Evolutionary conservation across 1,140 invertebrate genomes (phyloP).

Genomic region (Neomicropteryx cornuta): DNA sequence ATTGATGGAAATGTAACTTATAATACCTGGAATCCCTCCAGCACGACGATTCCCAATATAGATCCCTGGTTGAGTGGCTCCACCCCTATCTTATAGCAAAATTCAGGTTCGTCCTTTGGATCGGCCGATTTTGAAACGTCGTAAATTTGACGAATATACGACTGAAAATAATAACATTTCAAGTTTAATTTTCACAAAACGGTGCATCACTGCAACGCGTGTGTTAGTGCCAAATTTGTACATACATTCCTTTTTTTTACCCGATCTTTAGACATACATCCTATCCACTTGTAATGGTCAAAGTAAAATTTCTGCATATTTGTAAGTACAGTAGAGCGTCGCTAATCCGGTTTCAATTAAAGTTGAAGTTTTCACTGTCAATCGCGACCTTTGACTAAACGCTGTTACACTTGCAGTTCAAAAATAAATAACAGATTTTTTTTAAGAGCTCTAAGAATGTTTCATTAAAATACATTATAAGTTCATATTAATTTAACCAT

Average conservation of each 20-base stretch:
- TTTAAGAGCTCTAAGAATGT: too few relatives aligned
- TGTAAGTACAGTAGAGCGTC: too few relatives aligned
- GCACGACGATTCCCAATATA: conserved; percentile 12
- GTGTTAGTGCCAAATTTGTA: conserved; percentile 2
- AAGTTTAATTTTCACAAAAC: not conserved
- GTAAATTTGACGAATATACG: conserved; percentile 12
- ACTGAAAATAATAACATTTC: conserved; percentile 10
- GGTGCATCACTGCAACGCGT: not conserved
- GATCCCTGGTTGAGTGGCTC: conserved; percentile 10
- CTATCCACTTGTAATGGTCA: too few relatives aligned
- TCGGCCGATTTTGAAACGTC: conserved; percentile 9
- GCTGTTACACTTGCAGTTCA: too few relatives aligned
- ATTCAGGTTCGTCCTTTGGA: conserved; percentile 3
- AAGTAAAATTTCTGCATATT: too few relatives aligned
- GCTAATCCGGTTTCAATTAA: too few relatives aligned
- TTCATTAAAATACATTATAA: too few relatives aligned
- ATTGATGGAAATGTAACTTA: not conserved
- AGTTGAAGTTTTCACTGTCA: too few relatives aligned
- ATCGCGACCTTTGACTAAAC: too few relatives aligned
- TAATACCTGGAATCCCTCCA: conserved; percentile 13
- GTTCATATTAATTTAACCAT: too few relatives aligned
- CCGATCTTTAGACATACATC: too few relatives aligned
- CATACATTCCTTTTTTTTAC: not conserved
- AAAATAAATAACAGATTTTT: too few relatives aligned
- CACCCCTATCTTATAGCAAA: conserved; percentile 15